Evolutionary conservation across 1,140 invertebrate genomes (phyloP).

Genomic region (Conus ventricosus): DNA sequence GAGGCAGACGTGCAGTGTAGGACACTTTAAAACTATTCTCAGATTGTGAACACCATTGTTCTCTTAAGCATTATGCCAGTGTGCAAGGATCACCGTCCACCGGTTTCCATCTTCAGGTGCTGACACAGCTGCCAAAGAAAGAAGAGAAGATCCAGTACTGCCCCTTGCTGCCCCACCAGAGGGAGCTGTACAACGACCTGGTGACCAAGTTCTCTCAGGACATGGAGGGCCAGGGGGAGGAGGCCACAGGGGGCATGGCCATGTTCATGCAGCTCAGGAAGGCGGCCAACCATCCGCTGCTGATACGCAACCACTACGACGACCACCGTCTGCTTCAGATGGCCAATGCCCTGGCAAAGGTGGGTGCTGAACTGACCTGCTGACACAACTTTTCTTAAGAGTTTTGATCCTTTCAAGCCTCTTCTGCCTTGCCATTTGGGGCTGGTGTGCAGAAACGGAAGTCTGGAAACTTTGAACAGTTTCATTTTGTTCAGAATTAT

Average conservation of each 20-base stretch:
- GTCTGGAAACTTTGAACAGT: too few relatives aligned
- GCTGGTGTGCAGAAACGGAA: too few relatives aligned
- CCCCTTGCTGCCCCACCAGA: conserved; percentile 83
- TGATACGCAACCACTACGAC: conserved; percentile 87
- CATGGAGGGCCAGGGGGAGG: conserved; percentile 39
- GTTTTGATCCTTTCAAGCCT: too few relatives aligned
- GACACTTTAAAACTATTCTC: too few relatives aligned
- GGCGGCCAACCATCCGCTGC: conserved; percentile 76
- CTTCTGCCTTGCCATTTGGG: too few relatives aligned
- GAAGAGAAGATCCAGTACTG: conserved; percentile 81
- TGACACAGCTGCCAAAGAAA: conserved; percentile 84
- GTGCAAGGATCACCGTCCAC: too few relatives aligned
- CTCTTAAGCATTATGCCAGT: too few relatives aligned
- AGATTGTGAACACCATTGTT: too few relatives aligned
- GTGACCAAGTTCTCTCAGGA: conserved; percentile 80
- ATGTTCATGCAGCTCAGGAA: conserved; percentile 74
- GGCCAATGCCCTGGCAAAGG: conserved; percentile 82
- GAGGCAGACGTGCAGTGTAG: too few relatives aligned
- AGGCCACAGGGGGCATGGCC: conserved; percentile 51
- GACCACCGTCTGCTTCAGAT: conserved; percentile 83
- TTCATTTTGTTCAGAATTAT: too few relatives aligned
- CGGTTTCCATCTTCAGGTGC: conserved; percentile 77
- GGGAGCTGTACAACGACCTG: conserved; percentile 84
- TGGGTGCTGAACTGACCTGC: conserved; percentile 46
- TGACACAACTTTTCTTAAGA: too few relatives aligned